phyloP scores from a whole-genome alignment of 2,113 vertebrate species.

The Rhinopomastus cyanomelas region DNA sequence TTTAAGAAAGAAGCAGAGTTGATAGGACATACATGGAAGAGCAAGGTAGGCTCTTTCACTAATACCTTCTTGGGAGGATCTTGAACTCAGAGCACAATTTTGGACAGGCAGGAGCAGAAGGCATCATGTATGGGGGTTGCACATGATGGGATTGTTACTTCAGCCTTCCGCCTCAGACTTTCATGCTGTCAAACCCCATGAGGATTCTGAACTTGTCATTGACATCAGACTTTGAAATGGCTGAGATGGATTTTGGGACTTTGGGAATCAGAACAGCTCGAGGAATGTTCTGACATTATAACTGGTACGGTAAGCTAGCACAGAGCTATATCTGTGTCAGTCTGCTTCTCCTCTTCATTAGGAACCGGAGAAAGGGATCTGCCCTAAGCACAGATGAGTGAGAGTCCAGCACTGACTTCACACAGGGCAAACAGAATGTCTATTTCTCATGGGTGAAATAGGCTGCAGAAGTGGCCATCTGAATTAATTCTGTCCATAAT shows the following conservation, averaged over 20 bases:
- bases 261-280: not conserved
- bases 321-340: not conserved
- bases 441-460: not conserved
- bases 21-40: fast-evolving
- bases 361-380: not conserved
- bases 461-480: not conserved
- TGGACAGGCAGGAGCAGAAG: not conserved
- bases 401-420: not conserved
- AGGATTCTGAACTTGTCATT: not conserved
- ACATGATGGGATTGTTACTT: not conserved
- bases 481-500: not conserved
- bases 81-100: not conserved
- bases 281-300: not conserved
- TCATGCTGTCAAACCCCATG: not conserved
- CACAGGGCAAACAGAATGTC: not conserved
- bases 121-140: not conserved
- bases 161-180: not conserved
- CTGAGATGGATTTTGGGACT: not conserved
- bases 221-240: not conserved
- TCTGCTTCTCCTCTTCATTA: not conserved
- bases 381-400: not conserved
- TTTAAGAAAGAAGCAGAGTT: not conserved
- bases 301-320: not conserved
- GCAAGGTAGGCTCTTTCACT: fast-evolving
- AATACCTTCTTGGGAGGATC: not conserved